phyloP scores from a whole-genome alignment of 2,113 vertebrate species.

The Cottus gobio region DNA sequence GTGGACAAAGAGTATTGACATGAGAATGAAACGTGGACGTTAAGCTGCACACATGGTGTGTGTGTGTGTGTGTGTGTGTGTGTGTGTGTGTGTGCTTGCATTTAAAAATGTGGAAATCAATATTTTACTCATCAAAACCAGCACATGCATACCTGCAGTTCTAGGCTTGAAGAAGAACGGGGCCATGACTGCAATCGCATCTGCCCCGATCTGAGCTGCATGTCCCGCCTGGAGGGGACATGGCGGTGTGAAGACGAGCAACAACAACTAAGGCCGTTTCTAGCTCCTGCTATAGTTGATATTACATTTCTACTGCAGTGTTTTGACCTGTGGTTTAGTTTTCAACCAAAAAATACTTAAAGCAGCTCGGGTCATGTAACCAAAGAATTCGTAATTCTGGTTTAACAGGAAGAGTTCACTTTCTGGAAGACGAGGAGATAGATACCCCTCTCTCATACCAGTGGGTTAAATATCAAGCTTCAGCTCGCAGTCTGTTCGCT shows the following conservation, averaged over 20 bases:
- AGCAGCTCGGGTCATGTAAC: neutral
- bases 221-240: slow-evolving; percentile 87
- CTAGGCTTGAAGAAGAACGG: slow-evolving; percentile 92
- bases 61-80: too few species aligned
- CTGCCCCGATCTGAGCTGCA: slow-evolving; percentile 85
- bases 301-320: neutral
- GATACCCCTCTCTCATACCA: neutral
- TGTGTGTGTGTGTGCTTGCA: too few species aligned
- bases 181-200: slow-evolving; percentile 90
- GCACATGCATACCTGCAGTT: slow-evolving; percentile 86
- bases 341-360: neutral
- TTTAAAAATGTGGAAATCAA: neutral
- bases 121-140: neutral
- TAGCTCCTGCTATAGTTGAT: neutral
- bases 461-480: neutral
- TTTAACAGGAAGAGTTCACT: neutral
- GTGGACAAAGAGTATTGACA: neutral
- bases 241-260: neutral
- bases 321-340: neutral
- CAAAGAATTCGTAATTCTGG: neutral
- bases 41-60: too few species aligned
- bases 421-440: neutral
- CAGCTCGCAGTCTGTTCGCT: neutral
- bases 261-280: neutral
- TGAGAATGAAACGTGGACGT: neutral